Percentiles rank a stretch among this genome's conserved stretches.
Conservation (phyloP, 2,797 vertebrate species). For the Setipinna tenuifilis region DNA sequence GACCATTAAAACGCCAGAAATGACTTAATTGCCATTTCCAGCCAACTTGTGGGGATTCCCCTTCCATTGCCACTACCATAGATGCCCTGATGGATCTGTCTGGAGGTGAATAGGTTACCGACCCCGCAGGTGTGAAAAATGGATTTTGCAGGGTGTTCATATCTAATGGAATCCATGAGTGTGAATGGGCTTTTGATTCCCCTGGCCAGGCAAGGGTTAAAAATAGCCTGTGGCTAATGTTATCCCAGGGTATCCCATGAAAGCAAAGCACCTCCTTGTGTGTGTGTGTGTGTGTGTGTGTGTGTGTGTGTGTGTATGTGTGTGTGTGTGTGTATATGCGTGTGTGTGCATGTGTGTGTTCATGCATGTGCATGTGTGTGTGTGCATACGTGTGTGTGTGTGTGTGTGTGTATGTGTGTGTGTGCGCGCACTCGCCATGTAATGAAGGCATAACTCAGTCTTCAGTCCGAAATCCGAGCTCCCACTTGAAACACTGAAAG, state of each 20-base stretch:
- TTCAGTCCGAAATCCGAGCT: conserved; percentile 21
- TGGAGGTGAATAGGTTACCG: neutral
- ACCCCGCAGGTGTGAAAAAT: neutral
- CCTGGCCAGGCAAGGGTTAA: neutral
- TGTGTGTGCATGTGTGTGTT: conserved; percentile 45
- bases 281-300: conserved; percentile 12
- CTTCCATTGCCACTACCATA: conserved; percentile 52
- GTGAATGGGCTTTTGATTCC: neutral
- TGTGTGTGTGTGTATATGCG: too few species aligned
- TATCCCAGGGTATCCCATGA: neutral
- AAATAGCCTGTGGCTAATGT: neutral
- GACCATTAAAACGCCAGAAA: conserved; percentile 63
- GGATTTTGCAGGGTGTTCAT: neutral
- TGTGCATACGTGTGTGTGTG: neutral
- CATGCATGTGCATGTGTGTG: neutral
- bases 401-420: conserved; percentile 1
- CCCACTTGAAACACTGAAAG: neutral
- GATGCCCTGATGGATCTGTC: conserved; percentile 54
- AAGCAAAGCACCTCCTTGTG: neutral
- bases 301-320: too few species aligned
- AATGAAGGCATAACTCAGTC: conserved; percentile 19
- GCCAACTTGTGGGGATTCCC: conserved; percentile 54
- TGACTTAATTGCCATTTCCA: conserved; percentile 71
- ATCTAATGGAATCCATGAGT: neutral
- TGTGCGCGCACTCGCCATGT: neutral